Evolutionary conservation across 2,888 invertebrate species (phyloP).

Genomic region (Ophion costatus): DNA sequence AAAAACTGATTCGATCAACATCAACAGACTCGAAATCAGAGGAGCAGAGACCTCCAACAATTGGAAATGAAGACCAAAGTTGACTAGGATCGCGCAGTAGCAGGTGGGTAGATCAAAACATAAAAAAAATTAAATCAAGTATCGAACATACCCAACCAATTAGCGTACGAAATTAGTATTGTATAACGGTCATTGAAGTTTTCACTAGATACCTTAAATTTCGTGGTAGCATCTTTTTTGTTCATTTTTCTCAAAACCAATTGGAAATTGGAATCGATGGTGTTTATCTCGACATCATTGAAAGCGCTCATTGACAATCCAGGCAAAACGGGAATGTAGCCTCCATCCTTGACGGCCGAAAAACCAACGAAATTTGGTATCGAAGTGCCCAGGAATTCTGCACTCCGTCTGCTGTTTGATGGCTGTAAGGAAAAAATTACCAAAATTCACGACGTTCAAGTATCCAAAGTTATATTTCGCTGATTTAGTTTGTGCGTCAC

Average conservation of each 20-base stretch:
- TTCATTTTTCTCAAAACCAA: constrained; percentile 93
- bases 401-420: constrained; percentile 95
- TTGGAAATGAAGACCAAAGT: too few species aligned
- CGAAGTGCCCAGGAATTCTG: constrained; percentile 89
- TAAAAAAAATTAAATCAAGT: constrained; percentile 35
- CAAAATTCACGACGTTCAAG: too few species aligned
- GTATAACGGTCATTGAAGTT: constrained; percentile 2
- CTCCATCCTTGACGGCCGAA: constrained; percentile 86
- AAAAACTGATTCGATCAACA: too few species aligned
- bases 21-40: too few species aligned
- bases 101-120: background rate
- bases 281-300: constrained; percentile 87
- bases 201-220: constrained; percentile 88
- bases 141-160: background rate
- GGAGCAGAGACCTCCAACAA: too few species aligned
- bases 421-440: constrained; percentile 86
- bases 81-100: background rate
- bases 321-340: constrained; percentile 86
- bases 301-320: constrained; percentile 84
- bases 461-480: too few species aligned
- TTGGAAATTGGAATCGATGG: constrained; percentile 90
- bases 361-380: constrained; percentile 88
- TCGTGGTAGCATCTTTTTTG: constrained; percentile 96
- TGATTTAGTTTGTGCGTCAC: too few species aligned
- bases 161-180: background rate